A percentile compares a stretch with the other conserved stretches of the same genome.
Conservation (phyloP, 1,140 invertebrate species). For the Musca vetustissima region DNA sequence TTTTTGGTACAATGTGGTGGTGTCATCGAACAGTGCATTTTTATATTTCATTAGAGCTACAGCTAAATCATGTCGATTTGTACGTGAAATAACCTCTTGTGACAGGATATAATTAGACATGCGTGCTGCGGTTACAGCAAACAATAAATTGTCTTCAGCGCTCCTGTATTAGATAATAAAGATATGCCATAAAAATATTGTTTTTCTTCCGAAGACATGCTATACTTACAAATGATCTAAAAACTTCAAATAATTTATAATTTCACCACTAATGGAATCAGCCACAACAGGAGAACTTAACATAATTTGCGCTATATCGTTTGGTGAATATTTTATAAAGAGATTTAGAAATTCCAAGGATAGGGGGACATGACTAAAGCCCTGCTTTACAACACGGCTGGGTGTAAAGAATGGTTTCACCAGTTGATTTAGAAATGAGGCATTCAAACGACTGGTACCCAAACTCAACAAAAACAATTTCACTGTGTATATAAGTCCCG, state of each 20-base stretch:
- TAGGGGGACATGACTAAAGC: conserved; percentile 41
- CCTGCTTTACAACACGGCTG: conserved; percentile 39
- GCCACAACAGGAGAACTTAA: conserved; percentile 47
- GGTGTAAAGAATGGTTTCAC: conserved; percentile 46
- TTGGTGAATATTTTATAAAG: conserved; percentile 47
- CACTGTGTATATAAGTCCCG: conserved; percentile 48
- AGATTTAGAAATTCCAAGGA: conserved; percentile 51
- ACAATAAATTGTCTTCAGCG: conserved; percentile 44
- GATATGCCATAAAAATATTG: no score
- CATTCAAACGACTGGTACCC: conserved; percentile 44
- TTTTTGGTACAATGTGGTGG: conserved; percentile 45
- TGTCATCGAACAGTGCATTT: conserved; percentile 51
- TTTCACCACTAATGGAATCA: conserved; percentile 49
- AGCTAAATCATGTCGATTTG: conserved; percentile 39
- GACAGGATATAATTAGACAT: conserved; percentile 52
- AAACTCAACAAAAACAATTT: conserved; percentile 44
- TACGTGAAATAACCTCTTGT: conserved; percentile 42
- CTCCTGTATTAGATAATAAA: conserved; percentile 28
- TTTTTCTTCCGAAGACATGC: background rate
- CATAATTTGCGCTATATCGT: conserved; percentile 48
- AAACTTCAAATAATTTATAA: conserved; percentile 49
- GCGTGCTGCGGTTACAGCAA: conserved; percentile 49
- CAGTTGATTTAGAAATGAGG: conserved; percentile 46
- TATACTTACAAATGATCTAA: conserved; percentile 42
- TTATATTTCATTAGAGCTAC: conserved; percentile 48